A percentile compares a stretch with the other conserved stretches of the same genome.
Conservation (phyloP, 2,888 invertebrate species). For the Pecten maximus region DNA sequence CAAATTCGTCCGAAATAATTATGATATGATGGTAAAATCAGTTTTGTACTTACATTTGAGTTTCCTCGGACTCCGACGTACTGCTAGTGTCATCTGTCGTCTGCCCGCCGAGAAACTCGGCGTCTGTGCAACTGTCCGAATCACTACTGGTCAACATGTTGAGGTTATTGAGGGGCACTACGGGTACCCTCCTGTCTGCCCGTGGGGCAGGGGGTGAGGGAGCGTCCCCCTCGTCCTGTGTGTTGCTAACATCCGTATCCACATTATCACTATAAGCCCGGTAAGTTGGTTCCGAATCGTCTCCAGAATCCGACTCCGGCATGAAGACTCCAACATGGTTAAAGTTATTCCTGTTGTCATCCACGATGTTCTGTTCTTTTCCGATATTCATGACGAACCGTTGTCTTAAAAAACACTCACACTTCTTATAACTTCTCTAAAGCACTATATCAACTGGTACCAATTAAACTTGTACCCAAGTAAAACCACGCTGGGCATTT, state of each 20-base stretch:
- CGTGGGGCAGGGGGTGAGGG: conserved; percentile 52
- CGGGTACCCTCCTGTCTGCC: conserved; percentile 48
- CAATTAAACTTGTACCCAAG: not conserved
- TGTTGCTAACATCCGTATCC: conserved; percentile 67
- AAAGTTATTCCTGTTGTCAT: conserved; percentile 16
- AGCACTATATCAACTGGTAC: not conserved
- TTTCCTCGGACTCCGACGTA: conserved; percentile 69
- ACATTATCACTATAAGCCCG: conserved; percentile 66
- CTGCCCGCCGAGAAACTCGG: conserved; percentile 59
- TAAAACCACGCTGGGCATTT: not conserved
- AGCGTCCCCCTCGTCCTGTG: conserved; percentile 67
- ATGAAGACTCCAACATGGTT: conserved; percentile 52
- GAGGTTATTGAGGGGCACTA: conserved; percentile 49
- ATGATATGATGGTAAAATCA: no score
- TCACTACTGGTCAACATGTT: conserved; percentile 63
- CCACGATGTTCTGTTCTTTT: conserved; percentile 36
- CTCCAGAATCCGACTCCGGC: conserved; percentile 67
- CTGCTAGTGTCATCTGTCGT: conserved; percentile 64
- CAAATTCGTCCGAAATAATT: not conserved
- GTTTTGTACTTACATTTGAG: conserved; percentile 64
- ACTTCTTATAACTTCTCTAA: not conserved
- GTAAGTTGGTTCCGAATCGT: conserved; percentile 67
- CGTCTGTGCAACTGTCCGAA: conserved; percentile 67
- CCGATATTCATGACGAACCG: conserved; percentile 38
- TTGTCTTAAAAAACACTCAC: not conserved